Percentiles rank a stretch among this genome's conserved stretches.
Conservation (phyloP, 2,888 invertebrate species). For the Dilophus febrilis region DNA sequence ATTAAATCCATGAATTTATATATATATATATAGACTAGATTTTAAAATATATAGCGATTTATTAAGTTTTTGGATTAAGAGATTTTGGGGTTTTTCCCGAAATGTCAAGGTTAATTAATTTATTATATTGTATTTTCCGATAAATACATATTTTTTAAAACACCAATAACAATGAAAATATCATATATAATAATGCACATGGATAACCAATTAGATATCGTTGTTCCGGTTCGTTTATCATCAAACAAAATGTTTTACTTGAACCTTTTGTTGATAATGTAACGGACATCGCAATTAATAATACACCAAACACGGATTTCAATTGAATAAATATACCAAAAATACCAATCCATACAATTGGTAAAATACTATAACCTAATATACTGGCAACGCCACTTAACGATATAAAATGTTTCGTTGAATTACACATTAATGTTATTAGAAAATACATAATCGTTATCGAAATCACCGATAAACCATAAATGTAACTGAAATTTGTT, state of each 20-base stretch:
- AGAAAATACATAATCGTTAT: constrained; percentile 80
- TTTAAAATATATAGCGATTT: no score
- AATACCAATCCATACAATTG: constrained; percentile 74
- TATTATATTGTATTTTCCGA: no score
- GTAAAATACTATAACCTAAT: constrained; percentile 82
- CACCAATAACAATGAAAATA: no score
- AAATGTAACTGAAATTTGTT: constrained; percentile 84
- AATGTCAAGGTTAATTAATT: no score
- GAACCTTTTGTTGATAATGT: constrained; percentile 86
- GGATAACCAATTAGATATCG: no score
- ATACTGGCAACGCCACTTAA: constrained; percentile 69
- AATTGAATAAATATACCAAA: constrained; percentile 60
- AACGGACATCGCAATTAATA: constrained; percentile 49
- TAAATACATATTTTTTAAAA: no score
- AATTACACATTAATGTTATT: constrained; percentile 57
- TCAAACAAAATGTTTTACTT: constrained; percentile 79
- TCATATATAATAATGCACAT: no score
- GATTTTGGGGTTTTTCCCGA: no score
- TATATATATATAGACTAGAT: no score
- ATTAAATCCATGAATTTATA: no score
- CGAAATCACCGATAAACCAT: constrained; percentile 79
- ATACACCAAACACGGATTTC: constrained; percentile 51
- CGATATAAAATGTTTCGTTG: constrained; percentile 49
- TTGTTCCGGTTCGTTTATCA: constrained; percentile 50
- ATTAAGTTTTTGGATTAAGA: no score